Evolutionary conservation across 2,113 vertebrate species (phyloP).

Genomic region (Halcyon senegalensis): DNA sequence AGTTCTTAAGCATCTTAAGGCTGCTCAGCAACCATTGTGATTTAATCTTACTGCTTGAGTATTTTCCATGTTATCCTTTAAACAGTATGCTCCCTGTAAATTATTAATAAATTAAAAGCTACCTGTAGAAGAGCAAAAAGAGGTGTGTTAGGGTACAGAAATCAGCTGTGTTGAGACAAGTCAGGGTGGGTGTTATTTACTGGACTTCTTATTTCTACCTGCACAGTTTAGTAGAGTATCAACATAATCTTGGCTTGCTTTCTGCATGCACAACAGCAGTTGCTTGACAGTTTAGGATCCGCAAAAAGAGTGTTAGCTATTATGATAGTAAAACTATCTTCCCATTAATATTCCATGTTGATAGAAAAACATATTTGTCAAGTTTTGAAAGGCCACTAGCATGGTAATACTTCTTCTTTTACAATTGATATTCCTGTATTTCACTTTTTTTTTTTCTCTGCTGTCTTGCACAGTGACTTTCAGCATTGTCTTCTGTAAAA

Average conservation of each 20-base stretch:
- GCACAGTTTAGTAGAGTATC: neutral
- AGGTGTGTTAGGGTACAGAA: accelerated
- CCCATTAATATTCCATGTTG: neutral
- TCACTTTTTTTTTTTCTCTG: neutral
- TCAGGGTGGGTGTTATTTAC: neutral
- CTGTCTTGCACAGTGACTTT: neutral
- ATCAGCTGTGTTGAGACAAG: neutral
- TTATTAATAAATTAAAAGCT: neutral
- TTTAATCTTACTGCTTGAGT: neutral
- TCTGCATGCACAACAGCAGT: neutral
- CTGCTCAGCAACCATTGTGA: neutral
- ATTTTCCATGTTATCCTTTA: neutral
- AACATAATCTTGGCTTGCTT: neutral
- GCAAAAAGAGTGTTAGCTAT: neutral
- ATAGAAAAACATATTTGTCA: neutral
- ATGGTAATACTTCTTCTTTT: neutral
- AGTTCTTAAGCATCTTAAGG: neutral
- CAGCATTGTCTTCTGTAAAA: neutral
- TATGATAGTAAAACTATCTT: neutral
- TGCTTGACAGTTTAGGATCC: neutral
- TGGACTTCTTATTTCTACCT: neutral
- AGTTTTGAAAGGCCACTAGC: neutral
- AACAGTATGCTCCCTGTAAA: neutral
- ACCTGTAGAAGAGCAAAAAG: neutral
- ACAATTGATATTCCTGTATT: neutral